Evolutionary conservation across 2,888 invertebrate genomes (phyloP).

Genomic region (Lysandra coridon): DNA sequence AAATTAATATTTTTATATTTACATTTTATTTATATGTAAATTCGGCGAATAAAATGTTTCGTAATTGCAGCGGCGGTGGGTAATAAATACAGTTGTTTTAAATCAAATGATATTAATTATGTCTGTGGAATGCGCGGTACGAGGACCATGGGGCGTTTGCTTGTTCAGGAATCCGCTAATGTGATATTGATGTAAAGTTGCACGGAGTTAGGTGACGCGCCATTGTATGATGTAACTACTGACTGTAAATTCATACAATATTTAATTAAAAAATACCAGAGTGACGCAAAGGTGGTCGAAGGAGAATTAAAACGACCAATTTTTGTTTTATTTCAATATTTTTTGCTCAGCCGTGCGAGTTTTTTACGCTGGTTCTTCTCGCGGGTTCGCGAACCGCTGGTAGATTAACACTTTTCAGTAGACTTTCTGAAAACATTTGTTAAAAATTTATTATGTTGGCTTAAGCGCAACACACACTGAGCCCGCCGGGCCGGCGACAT

Average conservation of each 20-base stretch:
- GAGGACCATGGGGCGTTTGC: neutral
- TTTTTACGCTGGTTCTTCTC: too few species aligned
- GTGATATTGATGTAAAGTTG: conserved; percentile 11
- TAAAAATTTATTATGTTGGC: too few species aligned
- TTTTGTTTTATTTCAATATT: neutral
- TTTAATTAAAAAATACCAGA: neutral
- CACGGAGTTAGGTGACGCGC: neutral
- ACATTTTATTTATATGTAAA: conserved; percentile 17
- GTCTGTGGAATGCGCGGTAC: neutral
- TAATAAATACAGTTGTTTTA: conserved; percentile 2
- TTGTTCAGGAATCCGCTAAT: conserved; percentile 22
- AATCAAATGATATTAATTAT: conserved; percentile 27
- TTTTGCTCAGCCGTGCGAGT: too few species aligned
- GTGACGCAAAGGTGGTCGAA: neutral
- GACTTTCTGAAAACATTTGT: too few species aligned
- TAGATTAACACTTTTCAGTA: too few species aligned
- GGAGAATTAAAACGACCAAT: neutral
- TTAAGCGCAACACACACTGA: too few species aligned
- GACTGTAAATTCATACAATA: neutral
- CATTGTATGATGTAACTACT: neutral
- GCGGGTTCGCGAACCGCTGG: too few species aligned
- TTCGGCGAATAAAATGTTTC: conserved; percentile 17
- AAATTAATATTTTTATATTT: conserved; percentile 24
- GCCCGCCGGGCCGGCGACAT: too few species aligned
- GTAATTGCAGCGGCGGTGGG: conserved; percentile 1